Conservation (phyloP, 1,140 invertebrate genomes). For the Zaprionus ornatus region DNA sequence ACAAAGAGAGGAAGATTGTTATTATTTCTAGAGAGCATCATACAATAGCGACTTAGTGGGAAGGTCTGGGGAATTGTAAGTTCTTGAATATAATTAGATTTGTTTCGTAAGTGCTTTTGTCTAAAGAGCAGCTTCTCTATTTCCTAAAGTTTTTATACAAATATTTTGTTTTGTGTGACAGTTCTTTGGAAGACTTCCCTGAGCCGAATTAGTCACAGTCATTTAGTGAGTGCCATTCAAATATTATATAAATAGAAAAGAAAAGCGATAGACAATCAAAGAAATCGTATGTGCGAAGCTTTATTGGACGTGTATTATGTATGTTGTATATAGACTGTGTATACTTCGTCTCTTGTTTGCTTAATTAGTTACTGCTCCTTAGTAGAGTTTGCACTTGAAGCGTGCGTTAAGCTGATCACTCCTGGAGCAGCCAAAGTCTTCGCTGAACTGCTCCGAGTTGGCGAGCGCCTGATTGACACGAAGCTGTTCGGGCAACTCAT, state of each 20-base stretch:
- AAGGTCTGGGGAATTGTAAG: not conserved
- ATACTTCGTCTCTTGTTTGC: not conserved
- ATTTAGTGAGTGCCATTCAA: not conserved
- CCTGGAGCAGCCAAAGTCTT: constrained; percentile 88
- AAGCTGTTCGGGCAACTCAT: constrained; percentile 87
- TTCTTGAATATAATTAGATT: not conserved
- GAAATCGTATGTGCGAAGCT: constrained; percentile 9
- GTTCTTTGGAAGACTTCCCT: not conserved
- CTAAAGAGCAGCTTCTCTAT: not conserved
- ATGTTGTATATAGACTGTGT: not conserved
- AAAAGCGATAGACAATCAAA: not conserved
- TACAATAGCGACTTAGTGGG: not conserved
- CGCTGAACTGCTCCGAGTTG: constrained; percentile 92
- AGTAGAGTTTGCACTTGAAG: constrained; percentile 88
- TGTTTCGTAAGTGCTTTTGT: not conserved
- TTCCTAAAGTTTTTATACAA: not conserved
- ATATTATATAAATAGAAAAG: not conserved
- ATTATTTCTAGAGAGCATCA: not conserved
- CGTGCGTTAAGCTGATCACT: constrained; percentile 91
- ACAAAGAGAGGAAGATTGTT: not conserved
- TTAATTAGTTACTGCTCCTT: not conserved
- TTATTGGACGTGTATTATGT: constrained; percentile 30
- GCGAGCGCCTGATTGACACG: constrained; percentile 92
- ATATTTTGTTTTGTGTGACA: too few relatives aligned
- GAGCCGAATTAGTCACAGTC: too few relatives aligned